Evolutionary conservation across 2,113 vertebrate genomes (phyloP), one percentile per base, ranked within the genome.

Genomic region (Lathamus discolor): DNA sequence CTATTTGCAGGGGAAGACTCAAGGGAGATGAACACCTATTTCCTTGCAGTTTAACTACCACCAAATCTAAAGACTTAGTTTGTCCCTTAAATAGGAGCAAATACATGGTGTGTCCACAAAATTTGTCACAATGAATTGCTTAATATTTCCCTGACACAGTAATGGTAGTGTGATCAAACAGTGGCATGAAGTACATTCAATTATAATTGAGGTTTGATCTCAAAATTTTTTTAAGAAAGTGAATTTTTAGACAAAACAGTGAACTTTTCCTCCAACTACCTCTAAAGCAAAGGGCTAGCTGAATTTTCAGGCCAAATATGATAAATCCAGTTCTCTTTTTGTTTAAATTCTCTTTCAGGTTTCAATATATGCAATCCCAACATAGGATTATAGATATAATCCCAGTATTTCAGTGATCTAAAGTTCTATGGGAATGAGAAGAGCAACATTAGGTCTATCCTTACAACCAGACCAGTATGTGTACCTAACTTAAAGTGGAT

Each of bases 1-100:
- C 93, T 91, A 18, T 91, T 94, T 95, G 81, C 88, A 85, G 74
- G 63, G 74, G 57, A 96, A 83, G 55, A 31, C 78, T 81, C 92
- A 16, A 64, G 83, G 66, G 79, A 94, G 13, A 13, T 23, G 25
- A 90, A 80, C 80, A 67, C 74, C 92, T 96, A 88, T 79, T 86
- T 90, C 61, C 55, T 69, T 0, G 0, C 7, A 4, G 62, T 93
- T 96, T 86, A 90, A 84, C 90, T 82, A 51, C 72, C 84, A 80
- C 70, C 70, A 83, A 76, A 91, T 62, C 70, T 85, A 35, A 84
- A 83, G 29, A 51, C 35, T 67, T 79, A 17, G 51, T 86, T 88
- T 91, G 33, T 39, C 54, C 28, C 66, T 90, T 93, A 94, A 96
- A 74, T 44, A 85, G 83, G 48, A 92, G 39, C 29, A 91, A 77